Conservation (phyloP, 2,797 vertebrate species). For the Tangara arthus region DNA sequence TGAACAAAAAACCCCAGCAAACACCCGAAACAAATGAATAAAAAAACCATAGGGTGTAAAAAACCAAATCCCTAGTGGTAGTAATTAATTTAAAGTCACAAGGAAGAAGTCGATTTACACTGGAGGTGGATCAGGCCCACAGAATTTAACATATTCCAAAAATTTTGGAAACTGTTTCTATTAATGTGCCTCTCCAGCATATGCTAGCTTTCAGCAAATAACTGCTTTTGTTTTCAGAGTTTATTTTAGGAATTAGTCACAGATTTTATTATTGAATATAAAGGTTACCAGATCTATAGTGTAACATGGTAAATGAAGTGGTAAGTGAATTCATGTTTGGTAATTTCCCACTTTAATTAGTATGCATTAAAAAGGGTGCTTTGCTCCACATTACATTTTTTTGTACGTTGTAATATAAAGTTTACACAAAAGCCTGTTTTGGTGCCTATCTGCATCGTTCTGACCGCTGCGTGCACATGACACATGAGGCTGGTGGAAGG, state of each 20-base stretch:
- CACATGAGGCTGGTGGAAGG: background rate
- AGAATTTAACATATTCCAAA: background rate
- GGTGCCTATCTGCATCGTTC: background rate
- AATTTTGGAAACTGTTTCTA: background rate
- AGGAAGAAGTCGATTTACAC: background rate
- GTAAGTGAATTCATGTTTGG: constrained; percentile 35
- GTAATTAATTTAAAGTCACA: background rate
- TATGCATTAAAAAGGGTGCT: constrained; percentile 4
- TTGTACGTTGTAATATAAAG: background rate
- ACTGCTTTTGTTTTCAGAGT: background rate
- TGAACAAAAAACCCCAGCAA: background rate
- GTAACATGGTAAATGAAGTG: constrained; percentile 42
- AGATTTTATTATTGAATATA: constrained; percentile 41
- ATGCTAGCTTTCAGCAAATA: constrained; percentile 1
- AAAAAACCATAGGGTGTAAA: rapidly evolving
- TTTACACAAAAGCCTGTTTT: background rate
- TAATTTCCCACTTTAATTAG: constrained; percentile 37
- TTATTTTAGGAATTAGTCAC: constrained; percentile 36
- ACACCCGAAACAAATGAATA: rapidly evolving
- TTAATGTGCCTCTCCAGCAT: background rate
- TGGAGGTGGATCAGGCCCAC: background rate
- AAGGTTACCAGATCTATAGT: constrained; percentile 40
- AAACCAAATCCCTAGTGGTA: background rate
- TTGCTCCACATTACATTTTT: background rate
- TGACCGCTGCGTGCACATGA: rapidly evolving